Conservation (phyloP, 2,888 invertebrate genomes). For the Pimpla rufipes region DNA sequence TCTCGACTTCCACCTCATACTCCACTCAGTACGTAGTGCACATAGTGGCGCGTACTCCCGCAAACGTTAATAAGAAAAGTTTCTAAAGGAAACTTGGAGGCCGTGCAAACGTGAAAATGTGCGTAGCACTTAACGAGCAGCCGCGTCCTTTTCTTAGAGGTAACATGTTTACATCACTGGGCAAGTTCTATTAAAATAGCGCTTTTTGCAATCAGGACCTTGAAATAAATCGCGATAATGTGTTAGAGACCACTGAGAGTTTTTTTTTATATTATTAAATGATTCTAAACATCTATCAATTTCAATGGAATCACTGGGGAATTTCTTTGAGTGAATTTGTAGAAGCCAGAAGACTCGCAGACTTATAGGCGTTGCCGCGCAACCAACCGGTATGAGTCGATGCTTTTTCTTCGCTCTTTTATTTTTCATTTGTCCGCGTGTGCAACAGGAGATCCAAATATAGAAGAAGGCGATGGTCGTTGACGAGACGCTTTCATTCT, state of each 20-base stretch:
- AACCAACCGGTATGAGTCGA: conserved; percentile 12
- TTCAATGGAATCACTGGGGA: background rate
- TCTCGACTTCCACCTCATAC: conserved; percentile 26
- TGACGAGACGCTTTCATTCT: conserved; percentile 31
- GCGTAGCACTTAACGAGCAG: background rate
- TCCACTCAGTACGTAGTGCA: conserved; percentile 9
- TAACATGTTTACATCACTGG: too few relatives aligned
- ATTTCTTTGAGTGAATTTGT: conserved; percentile 3
- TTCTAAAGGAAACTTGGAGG: background rate
- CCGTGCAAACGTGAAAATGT: background rate
- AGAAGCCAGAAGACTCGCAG: background rate
- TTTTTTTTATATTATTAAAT: background rate
- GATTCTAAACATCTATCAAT: background rate
- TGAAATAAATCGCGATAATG: too few relatives aligned
- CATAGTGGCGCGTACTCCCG: conserved; percentile 10
- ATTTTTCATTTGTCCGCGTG: background rate
- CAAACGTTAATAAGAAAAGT: conserved; percentile 3
- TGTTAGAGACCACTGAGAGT: too few relatives aligned
- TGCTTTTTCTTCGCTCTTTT: conserved; percentile 7
- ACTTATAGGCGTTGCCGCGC: background rate
- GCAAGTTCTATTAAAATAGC: too few relatives aligned
- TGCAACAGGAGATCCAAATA: conserved; percentile 21
- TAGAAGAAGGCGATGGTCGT: conserved; percentile 23
- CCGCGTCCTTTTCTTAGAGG: background rate
- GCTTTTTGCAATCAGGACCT: too few relatives aligned